Conservation (phyloP, 1,140 invertebrate genomes). For the Aleiodes sp. region DNA sequence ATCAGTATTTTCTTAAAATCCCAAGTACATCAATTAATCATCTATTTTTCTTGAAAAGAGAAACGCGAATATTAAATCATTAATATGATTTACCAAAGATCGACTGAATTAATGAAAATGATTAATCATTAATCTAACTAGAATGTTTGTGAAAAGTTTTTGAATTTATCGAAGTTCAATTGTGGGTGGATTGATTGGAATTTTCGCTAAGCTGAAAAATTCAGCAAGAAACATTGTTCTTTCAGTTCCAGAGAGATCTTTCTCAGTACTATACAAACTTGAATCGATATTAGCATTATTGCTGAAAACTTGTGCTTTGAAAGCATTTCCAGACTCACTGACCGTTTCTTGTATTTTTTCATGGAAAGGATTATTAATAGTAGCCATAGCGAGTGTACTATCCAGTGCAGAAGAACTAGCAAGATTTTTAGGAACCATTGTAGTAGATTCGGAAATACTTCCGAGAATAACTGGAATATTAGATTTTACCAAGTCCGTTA, state of each 20-base stretch:
- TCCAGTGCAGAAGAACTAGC: constrained; percentile 31
- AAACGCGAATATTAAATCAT: too few relatives aligned
- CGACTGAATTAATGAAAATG: too few relatives aligned
- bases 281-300: constrained; percentile 46
- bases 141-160: too few relatives aligned
- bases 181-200: constrained; percentile 56
- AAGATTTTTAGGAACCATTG: constrained; percentile 32
- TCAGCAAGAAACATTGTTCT: constrained; percentile 49
- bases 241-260: constrained; percentile 55
- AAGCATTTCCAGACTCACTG: background rate
- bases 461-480: constrained; percentile 7
- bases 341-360: constrained; percentile 8
- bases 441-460: constrained; percentile 21
- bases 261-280: constrained; percentile 47
- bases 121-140: too few relatives aligned
- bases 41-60: too few relatives aligned
- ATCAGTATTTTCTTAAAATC: too few relatives aligned
- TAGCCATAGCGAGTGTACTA: constrained; percentile 30
- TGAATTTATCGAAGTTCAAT: constrained; percentile 55
- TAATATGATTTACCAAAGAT: too few relatives aligned
- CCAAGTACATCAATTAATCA: too few relatives aligned
- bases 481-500: background rate
- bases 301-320: background rate
- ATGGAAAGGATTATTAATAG: constrained; percentile 41
- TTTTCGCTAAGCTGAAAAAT: constrained; percentile 51